Conservation (phyloP, 2,888 invertebrate genomes). For the Lapara coniferarum region DNA sequence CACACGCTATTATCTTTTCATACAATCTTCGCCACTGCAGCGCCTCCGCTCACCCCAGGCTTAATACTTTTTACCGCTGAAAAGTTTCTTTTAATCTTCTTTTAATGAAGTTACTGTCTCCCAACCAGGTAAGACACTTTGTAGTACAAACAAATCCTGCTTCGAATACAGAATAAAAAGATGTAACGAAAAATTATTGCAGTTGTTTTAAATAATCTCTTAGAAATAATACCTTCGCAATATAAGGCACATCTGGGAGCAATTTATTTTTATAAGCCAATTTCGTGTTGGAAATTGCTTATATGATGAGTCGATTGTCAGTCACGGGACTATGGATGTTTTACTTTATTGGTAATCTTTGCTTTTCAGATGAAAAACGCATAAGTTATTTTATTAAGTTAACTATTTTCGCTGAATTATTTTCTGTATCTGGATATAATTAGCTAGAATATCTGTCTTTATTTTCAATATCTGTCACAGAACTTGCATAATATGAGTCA, state of each 20-base stretch:
- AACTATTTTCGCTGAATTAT: not conserved
- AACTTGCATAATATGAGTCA: too few species aligned
- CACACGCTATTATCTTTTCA: slow-evolving; percentile 48
- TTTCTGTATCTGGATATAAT: not conserved
- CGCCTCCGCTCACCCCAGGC: slow-evolving; percentile 37
- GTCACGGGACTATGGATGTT: slow-evolving; percentile 10
- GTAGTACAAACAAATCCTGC: slow-evolving; percentile 52
- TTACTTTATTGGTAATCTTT: not conserved
- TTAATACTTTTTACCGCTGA: slow-evolving; percentile 55
- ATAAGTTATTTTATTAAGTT: not conserved
- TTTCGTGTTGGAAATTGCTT: slow-evolving; percentile 27
- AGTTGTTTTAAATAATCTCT: slow-evolving; percentile 31
- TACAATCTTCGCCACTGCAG: slow-evolving; percentile 48
- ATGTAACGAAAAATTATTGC: slow-evolving; percentile 33
- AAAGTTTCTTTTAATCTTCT: slow-evolving; percentile 71
- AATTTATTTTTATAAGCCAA: slow-evolving; percentile 27
- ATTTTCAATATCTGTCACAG: too few species aligned
- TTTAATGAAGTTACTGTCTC: slow-evolving; percentile 70
- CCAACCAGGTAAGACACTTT: slow-evolving; percentile 58
- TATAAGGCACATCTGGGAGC: slow-evolving; percentile 10
- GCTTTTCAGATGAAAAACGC: not conserved
- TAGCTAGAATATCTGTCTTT: too few species aligned
- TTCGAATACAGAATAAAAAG: slow-evolving; percentile 35
- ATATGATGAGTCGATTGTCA: slow-evolving; percentile 20
- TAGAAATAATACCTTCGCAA: slow-evolving; percentile 16